phyloP scores from a whole-genome alignment of 2,888 invertebrate species.

The Margaritifera margaritifera region DNA sequence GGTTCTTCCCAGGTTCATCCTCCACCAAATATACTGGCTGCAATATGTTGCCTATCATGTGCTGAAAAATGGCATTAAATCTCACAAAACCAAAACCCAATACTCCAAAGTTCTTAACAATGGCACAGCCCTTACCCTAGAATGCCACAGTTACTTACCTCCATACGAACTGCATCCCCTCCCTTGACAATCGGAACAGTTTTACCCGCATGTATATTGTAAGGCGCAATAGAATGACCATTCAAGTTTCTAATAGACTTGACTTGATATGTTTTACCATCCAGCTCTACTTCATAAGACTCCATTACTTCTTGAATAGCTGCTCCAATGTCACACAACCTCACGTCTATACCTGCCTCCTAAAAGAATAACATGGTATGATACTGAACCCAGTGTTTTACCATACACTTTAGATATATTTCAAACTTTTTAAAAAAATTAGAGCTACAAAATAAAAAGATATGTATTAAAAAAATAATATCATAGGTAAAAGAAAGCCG shows the following conservation, averaged over 20 bases:
- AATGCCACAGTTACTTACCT: conserved; percentile 72
- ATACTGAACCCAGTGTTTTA: background rate
- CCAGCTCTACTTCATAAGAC: conserved; percentile 97
- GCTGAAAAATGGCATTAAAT: too few relatives aligned
- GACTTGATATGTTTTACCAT: conserved; percentile 94
- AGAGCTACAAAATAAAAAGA: background rate
- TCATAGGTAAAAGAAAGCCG: background rate
- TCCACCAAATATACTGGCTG: too few relatives aligned
- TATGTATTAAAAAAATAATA: background rate
- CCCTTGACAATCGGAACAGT: conserved; percentile 99
- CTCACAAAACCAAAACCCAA: too few relatives aligned
- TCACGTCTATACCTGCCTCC: conserved; percentile 96
- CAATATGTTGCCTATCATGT: too few relatives aligned
- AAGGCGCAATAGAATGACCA: conserved; percentile 99
- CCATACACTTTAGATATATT: background rate
- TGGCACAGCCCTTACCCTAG: too few relatives aligned
- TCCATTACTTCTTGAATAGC: conserved; percentile 99
- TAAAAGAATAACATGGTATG: conserved; percentile 44
- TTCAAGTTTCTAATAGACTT: conserved; percentile 98
- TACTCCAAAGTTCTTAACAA: too few relatives aligned
- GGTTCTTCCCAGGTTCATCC: too few relatives aligned
- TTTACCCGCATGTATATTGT: conserved; percentile 93
- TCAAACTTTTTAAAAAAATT: background rate
- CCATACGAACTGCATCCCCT: conserved; percentile 97
- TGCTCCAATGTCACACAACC: conserved; percentile 95